phyloP scores from a whole-genome alignment of 1,140 invertebrate genomes.

The Schlechtendalia chinensis region DNA sequence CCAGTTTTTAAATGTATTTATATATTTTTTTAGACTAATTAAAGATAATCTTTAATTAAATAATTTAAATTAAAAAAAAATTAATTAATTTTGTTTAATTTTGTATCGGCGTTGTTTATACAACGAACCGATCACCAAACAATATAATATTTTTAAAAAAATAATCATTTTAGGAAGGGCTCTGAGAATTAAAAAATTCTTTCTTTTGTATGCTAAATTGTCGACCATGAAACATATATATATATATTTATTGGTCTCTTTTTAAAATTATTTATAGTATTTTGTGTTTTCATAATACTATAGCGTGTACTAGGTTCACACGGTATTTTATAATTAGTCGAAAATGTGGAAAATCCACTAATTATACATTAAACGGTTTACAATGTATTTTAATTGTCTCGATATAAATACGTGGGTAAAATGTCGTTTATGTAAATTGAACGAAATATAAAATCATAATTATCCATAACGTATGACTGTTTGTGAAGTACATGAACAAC shows the following conservation, averaged over 20 bases:
- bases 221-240: neutral
- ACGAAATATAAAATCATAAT: neutral
- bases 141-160: too few species aligned
- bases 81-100: too few species aligned
- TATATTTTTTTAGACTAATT: too few species aligned
- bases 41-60: too few species aligned
- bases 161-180: too few species aligned
- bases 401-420: neutral
- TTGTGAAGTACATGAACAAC: too few species aligned
- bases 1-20: too few species aligned
- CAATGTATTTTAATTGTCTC: neutral
- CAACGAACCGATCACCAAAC: too few species aligned
- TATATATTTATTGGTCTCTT: neutral
- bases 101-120: too few species aligned
- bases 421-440: neutral
- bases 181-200: too few species aligned
- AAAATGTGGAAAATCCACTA: slow-evolving; percentile 6
- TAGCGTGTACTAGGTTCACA: slow-evolving; percentile 8
- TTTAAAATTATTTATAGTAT: neutral
- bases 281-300: neutral
- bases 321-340: neutral
- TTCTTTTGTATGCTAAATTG: neutral
- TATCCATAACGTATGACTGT: too few species aligned
- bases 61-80: too few species aligned
- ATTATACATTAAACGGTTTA: neutral